These are phyloP conservation scores for Polypterus bichir DNA, from an alignment of 2,113 vertebrate genomes.

Conservation along the genomic window DNA sequence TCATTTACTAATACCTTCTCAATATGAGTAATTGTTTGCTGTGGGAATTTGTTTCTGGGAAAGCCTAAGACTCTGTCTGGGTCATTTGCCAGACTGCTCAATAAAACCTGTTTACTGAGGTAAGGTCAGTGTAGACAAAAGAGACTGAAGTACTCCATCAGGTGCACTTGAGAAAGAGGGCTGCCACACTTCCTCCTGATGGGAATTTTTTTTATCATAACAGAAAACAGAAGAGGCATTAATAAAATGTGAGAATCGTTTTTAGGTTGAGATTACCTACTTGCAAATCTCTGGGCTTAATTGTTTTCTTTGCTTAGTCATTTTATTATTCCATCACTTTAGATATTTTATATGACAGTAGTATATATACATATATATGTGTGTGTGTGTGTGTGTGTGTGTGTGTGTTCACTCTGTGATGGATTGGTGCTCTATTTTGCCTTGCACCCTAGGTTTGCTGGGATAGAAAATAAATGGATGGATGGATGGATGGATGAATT, in stretches of 20 bases:
- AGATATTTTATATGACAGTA: no score
- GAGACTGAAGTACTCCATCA: background rate
- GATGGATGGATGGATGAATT: no score
- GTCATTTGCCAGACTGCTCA: slow-evolving; percentile 36
- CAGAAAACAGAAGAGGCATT: background rate
- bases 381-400: no score
- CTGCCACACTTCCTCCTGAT: background rate
- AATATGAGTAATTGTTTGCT: no score
- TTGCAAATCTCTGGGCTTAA: background rate
- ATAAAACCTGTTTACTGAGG: slow-evolving; percentile 17
- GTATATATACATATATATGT: no score
- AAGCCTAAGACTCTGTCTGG: slow-evolving; percentile 30
- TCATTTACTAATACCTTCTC: no score
- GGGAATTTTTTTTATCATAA: background rate
- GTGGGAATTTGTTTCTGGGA: slow-evolving; percentile 36
- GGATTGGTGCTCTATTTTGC: no score
- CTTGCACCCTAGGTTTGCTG: no score
- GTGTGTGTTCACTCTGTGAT: no score
- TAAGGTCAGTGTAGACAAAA: background rate
- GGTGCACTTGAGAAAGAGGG: background rate
- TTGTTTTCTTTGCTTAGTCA: background rate
- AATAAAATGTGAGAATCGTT: background rate
- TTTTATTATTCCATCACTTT: background rate
- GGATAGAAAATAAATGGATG: no score
- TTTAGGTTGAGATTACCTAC: background rate